Conservation (phyloP, 35 echinoderm and acorn worm species). For the Apostichopus japonicus region DNA sequence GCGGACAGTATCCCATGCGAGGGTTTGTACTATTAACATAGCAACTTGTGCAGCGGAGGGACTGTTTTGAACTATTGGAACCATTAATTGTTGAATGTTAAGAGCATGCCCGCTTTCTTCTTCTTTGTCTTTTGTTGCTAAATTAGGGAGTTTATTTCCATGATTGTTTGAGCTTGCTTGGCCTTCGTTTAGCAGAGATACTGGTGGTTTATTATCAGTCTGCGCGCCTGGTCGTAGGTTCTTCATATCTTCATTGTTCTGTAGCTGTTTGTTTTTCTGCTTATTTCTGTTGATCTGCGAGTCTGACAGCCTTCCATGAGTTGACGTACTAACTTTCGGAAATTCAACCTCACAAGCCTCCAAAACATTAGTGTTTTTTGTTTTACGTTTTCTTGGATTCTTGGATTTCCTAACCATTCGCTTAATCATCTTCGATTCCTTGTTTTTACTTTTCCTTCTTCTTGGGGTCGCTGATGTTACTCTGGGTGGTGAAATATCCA, state of each 20-base stretch:
- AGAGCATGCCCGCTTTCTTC: not conserved
- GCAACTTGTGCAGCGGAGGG: not conserved
- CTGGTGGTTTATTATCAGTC: too few species aligned
- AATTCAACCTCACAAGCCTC: not conserved
- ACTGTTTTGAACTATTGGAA: constrained; percentile 8
- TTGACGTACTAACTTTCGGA: too few species aligned
- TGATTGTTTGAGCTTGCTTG: too few species aligned
- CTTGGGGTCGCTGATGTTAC: not conserved
- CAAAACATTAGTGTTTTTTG: not conserved
- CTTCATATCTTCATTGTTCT: too few species aligned
- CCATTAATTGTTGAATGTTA: not conserved
- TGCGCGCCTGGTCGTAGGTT: too few species aligned
- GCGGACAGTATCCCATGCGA: constrained; percentile 39
- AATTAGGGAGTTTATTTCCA: not conserved
- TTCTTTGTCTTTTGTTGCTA: not conserved
- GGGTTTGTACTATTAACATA: constrained; percentile 24
- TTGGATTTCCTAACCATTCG: not conserved
- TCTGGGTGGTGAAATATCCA: not conserved
- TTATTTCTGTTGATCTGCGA: too few species aligned
- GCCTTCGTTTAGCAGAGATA: too few species aligned
- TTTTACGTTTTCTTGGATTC: not conserved
- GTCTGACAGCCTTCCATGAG: too few species aligned
- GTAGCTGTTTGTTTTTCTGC: too few species aligned
- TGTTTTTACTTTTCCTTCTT: not conserved
- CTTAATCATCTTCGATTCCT: not conserved